A percentile compares a stretch with the other conserved stretches of the same genome.
phyloP scores from a whole-genome alignment of 2,888 invertebrate genomes.

The Dynastes hyllus region DNA sequence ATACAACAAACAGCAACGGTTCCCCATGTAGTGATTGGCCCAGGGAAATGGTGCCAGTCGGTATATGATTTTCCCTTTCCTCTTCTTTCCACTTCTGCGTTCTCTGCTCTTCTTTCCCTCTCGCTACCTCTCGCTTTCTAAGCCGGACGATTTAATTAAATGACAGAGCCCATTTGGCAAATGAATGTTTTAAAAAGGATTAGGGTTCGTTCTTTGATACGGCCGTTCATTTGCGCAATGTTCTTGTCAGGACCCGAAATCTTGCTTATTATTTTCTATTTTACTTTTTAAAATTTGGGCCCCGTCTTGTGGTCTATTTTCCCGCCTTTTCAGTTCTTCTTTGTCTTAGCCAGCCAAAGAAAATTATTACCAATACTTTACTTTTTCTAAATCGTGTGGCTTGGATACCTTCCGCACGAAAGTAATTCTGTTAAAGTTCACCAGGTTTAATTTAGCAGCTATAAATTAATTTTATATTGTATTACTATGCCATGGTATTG shows the following conservation, averaged over 20 bases:
- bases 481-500: no score
- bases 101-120: neutral
- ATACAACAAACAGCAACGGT: constrained; percentile 41
- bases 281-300: no score
- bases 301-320: neutral
- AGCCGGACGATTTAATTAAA: constrained; percentile 46
- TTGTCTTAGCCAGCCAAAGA: neutral
- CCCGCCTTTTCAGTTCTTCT: neutral
- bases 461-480: no score
- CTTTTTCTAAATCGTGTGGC: no score
- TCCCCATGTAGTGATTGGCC: constrained; percentile 29
- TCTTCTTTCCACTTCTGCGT: neutral
- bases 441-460: neutral
- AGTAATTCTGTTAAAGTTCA: neutral
- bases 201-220: constrained; percentile 39
- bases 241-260: constrained; percentile 29
- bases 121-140: constrained; percentile 20
- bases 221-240: constrained; percentile 22
- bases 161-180: constrained; percentile 45
- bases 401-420: no score
- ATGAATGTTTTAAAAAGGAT: constrained; percentile 49
- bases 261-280: constrained; percentile 42
- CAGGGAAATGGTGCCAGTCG: neutral
- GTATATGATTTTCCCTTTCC: constrained; percentile 18
- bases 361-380: neutral